Evolutionary conservation across 2,888 invertebrate genomes (phyloP).

Genomic region (Tipula lateralis): DNA sequence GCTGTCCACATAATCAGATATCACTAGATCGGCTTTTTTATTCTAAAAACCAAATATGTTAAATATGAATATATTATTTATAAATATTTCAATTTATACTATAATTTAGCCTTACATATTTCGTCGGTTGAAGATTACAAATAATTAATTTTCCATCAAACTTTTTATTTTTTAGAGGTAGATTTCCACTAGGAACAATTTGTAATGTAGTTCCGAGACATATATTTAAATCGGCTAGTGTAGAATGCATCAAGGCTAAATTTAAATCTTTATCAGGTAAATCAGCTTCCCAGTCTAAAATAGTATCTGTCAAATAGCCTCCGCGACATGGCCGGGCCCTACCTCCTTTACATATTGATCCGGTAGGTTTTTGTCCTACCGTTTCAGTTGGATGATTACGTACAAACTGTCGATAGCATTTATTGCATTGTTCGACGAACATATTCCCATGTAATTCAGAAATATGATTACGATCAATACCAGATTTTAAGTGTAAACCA

Average conservation of each 20-base stretch:
- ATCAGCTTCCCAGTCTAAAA: constrained; percentile 96
- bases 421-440: constrained; percentile 90
- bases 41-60: constrained; percentile 57
- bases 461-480: constrained; percentile 70
- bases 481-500: constrained; percentile 90
- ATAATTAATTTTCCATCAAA: constrained; percentile 85
- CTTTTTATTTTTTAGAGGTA: constrained; percentile 80
- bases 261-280: constrained; percentile 82
- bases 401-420: constrained; percentile 80
- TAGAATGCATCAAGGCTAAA: constrained; percentile 82
- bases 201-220: constrained; percentile 96
- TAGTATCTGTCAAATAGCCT: constrained; percentile 82
- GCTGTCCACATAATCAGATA: constrained; percentile 84
- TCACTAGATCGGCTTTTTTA: constrained; percentile 82
- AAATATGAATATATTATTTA: too few species aligned
- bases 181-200: constrained; percentile 93
- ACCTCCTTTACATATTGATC: constrained; percentile 62
- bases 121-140: constrained; percentile 96
- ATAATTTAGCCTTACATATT: constrained; percentile 70
- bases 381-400: constrained; percentile 70
- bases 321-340: constrained; percentile 78
- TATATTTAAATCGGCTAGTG: constrained; percentile 87
- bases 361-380: constrained; percentile 68
- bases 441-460: constrained; percentile 98
- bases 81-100: neutral